A percentile compares a stretch with the other conserved stretches of the same genome.
Evolutionary conservation across 53 echinoderm and acorn worm species (phyloP).

Genomic region (Glandiceps talaboti): DNA sequence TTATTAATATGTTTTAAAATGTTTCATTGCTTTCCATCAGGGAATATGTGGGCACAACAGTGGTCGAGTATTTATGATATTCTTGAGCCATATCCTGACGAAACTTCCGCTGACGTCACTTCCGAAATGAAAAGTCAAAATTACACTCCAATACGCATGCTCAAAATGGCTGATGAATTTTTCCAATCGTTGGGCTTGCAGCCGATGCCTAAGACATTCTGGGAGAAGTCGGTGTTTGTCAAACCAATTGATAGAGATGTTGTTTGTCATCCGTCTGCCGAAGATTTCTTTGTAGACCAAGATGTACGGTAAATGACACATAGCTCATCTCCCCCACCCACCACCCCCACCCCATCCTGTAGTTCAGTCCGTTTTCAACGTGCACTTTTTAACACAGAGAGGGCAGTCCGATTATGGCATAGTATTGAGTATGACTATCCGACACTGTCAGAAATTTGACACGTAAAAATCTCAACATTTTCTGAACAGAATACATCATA

Average conservation of each 20-base stretch:
- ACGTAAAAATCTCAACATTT: too few species aligned
- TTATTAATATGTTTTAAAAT: too few species aligned
- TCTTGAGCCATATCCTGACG: conserved; percentile 29
- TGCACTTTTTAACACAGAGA: too few species aligned
- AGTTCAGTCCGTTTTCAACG: too few species aligned
- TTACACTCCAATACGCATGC: conserved; percentile 48
- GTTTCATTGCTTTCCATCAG: too few species aligned
- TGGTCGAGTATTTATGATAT: conserved; percentile 73
- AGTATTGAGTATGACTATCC: too few species aligned
- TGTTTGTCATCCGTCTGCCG: conserved; percentile 46
- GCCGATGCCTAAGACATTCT: conserved; percentile 38
- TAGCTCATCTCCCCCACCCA: too few species aligned
- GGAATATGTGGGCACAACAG: conserved; percentile 81
- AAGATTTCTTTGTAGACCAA: conserved; percentile 38
- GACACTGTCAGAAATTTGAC: too few species aligned
- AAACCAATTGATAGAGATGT: conserved; percentile 41
- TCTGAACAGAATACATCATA: too few species aligned
- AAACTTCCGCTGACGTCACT: conserved; percentile 27
- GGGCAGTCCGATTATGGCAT: too few species aligned
- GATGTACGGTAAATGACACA: conserved; percentile 73
- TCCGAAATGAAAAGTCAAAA: conserved; percentile 29
- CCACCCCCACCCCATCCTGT: too few species aligned
- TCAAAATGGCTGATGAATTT: conserved; percentile 42
- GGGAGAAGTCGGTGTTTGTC: conserved; percentile 35
- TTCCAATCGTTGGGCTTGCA: conserved; percentile 37